Base-by-base conservation (phyloP, 2,797 vertebrate species). In the Channa striata region DNA sequence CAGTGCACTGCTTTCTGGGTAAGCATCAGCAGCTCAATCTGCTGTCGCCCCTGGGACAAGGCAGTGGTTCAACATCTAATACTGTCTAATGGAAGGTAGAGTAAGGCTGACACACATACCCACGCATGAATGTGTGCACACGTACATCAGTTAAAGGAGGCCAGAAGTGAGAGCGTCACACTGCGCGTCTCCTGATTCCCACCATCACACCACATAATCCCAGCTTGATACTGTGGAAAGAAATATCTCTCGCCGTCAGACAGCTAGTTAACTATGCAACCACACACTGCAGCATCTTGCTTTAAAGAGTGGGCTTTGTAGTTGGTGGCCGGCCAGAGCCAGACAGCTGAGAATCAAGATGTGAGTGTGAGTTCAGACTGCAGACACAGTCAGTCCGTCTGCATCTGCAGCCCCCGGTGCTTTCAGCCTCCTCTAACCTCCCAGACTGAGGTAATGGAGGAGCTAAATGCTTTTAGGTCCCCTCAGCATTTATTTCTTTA, bases 361-460 rank as follows among this genome's bases (percentile, higher is more conserved):
- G 77, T 65, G 74, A 61, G 87, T 87, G 79, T 82, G 72, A 61
- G 74, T 84, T 76, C 68, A 82, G 80, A 70, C 70, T 72, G 74
- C 42, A 80, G 76, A 81, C 49, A 39, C 69, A 75, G 63, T 12
- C 58, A 61, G 64, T 33, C 72, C 71, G 72, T 76, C 80, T 80
- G 80, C 49, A 61, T 74, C 11, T 59, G 44, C 68, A 44, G 58
- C 51, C 72, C 43, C n/a, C 8, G 16, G 56, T 57, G 72, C 76
- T 77, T 64, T 77, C 65, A 76, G 40, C 54, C 66, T 68, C 52
- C 19, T 78, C 68, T 79, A 51, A 59, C 62, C 68, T 77, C 51
- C 44, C 59, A 74, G 49, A 75, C 59, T 47, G 47, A 73, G 49
- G 52, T 76, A 73, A 83, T 78, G 60, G 74, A 85, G 49, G 63